Conservation (phyloP, 2,113 vertebrate genomes). For the Penelope pileata region DNA sequence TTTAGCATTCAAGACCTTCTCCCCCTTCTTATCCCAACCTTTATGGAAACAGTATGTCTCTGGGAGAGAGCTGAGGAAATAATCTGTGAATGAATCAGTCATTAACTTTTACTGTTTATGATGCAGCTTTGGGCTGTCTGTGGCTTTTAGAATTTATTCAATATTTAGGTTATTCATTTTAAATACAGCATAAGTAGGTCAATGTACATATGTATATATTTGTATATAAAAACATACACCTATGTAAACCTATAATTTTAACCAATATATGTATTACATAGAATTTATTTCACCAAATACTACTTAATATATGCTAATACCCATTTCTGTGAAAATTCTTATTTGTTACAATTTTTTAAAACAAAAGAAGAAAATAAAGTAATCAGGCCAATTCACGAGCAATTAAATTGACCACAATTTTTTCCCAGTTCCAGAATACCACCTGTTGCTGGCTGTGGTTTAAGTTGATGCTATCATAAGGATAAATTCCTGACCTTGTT, state of each 20-base stretch:
- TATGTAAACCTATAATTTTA: neutral
- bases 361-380: neutral
- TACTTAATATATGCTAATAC: neutral
- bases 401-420: neutral
- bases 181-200: neutral
- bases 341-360: neutral
- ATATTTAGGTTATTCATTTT: neutral
- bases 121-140: neutral
- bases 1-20: neutral
- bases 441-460: neutral
- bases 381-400: neutral
- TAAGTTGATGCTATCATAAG: neutral
- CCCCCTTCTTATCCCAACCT: neutral
- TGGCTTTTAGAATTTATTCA: neutral
- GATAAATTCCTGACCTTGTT: neutral
- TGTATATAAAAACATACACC: neutral
- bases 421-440: neutral
- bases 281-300: neutral
- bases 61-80: neutral
- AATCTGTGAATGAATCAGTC: neutral
- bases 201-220: neutral
- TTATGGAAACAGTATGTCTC: neutral
- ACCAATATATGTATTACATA: neutral
- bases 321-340: neutral
- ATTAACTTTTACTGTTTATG: neutral